These are phyloP conservation scores for Callyntrura sp. DNA, from an alignment of 2,888 invertebrate genomes.

Conservation along the genomic window DNA sequence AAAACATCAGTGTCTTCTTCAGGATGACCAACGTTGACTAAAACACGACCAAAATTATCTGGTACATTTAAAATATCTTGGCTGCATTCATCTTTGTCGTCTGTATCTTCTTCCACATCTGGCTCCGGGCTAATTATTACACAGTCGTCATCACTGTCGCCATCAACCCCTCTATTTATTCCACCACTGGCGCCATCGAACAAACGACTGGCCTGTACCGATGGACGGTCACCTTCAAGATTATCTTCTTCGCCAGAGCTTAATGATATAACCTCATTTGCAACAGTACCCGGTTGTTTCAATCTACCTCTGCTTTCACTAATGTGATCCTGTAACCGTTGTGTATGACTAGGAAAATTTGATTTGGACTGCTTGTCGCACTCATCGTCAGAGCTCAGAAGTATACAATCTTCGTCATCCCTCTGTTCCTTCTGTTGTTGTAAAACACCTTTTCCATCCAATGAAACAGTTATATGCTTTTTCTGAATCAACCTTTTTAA, in stretches of 20 bases:
- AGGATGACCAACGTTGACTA: conserved; percentile 97
- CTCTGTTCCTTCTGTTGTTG: not conserved
- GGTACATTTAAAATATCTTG: conserved; percentile 96
- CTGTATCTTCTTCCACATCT: conserved; percentile 91
- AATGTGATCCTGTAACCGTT: not conserved
- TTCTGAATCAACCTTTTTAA: conserved; percentile 66
- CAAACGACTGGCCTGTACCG: conserved; percentile 9
- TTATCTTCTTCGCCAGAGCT: conserved; percentile 79
- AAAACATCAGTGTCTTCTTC: conserved; percentile 96
- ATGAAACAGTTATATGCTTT: conserved; percentile 68
- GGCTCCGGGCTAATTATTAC: conserved; percentile 93
- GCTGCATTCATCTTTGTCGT: conserved; percentile 92
- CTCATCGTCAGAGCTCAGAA: conserved; percentile 68
- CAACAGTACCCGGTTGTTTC: not conserved
- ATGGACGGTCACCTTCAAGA: not conserved
- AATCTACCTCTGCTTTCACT: not conserved
- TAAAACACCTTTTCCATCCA: conserved; percentile 52
- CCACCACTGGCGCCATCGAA: conserved; percentile 59
- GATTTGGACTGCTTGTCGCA: conserved; percentile 35
- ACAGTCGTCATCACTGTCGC: conserved; percentile 94
- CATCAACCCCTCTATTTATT: conserved; percentile 86
- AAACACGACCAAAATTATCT: conserved; percentile 95
- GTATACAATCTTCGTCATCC: conserved; percentile 60
- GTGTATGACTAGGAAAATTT: conserved; percentile 51
- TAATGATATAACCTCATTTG: conserved; percentile 62